Percentiles rank a stretch among this genome's conserved stretches.
Evolutionary conservation across 2,888 invertebrate species (phyloP).

Genomic region (Andrena dorsata): DNA sequence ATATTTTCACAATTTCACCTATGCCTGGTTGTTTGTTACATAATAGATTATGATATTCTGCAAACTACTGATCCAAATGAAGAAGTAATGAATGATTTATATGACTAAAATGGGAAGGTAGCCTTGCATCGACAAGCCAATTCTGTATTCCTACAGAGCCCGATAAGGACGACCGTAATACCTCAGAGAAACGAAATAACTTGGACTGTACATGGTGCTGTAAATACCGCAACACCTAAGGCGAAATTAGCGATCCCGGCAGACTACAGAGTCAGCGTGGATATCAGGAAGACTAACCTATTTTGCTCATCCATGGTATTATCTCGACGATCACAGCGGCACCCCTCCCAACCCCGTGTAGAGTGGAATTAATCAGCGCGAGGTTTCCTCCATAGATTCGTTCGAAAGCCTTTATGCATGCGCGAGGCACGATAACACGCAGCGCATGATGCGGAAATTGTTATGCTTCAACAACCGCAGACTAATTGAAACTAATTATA

Average conservation of each 20-base stretch:
- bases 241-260: constrained; percentile 60
- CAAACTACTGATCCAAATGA: no score
- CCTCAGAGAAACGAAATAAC: constrained; percentile 43
- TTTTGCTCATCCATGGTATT: constrained; percentile 18
- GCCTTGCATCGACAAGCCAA: constrained; percentile 25
- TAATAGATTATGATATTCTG: no score
- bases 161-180: constrained; percentile 39
- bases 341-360: neutral
- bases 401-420: neutral
- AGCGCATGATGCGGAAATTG: neutral
- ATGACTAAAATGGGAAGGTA: neutral
- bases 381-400: constrained; percentile 1
- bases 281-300: constrained; percentile 30
- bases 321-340: constrained; percentile 24
- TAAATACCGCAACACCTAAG: constrained; percentile 57
- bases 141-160: constrained; percentile 12
- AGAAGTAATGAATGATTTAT: neutral
- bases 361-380: constrained; percentile 28
- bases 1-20: neutral
- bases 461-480: neutral
- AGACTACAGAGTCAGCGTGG: constrained; percentile 1
- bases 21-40: neutral
- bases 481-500: neutral
- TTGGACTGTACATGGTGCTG: constrained; percentile 32
- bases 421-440: neutral